Percentiles rank a stretch among this genome's conserved stretches.
These are phyloP conservation scores for Sinotaia quadrata DNA, from an alignment of 2,888 invertebrate genomes.

Conservation along the genomic window DNA sequence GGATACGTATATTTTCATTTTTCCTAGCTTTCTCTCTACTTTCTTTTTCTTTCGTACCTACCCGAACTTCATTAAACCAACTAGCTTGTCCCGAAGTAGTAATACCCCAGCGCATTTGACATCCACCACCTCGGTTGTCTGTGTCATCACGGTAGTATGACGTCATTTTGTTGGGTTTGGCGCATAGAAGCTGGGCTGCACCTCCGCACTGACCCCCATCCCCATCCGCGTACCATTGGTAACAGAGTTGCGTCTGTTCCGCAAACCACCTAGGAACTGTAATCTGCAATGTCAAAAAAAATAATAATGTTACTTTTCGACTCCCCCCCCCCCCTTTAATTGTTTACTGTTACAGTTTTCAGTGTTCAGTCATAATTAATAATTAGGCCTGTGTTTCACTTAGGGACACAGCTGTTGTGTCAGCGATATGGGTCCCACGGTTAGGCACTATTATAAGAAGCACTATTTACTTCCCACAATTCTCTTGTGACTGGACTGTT, in stretches of 20 bases:
- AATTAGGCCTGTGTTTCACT: too few species aligned
- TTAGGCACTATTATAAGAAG: too few species aligned
- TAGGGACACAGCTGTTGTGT: too few species aligned
- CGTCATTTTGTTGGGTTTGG: conserved; percentile 27
- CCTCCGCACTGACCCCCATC: conserved; percentile 39
- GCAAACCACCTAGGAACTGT: conserved; percentile 34
- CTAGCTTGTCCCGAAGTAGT: conserved; percentile 6
- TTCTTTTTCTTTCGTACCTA: too few species aligned
- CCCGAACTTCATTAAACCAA: conserved; percentile 29
- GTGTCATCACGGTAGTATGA: conserved; percentile 35
- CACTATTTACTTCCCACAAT: too few species aligned
- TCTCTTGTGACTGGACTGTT: too few species aligned
- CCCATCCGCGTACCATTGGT: conserved; percentile 35
- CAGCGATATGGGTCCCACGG: too few species aligned
- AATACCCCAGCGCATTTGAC: conserved; percentile 39
- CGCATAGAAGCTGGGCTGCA: conserved; percentile 31
- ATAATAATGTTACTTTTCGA: not conserved
- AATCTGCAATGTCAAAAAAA: conserved; percentile 13
- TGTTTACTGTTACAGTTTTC: too few species aligned
- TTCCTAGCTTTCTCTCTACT: too few species aligned
- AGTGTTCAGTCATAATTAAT: too few species aligned
- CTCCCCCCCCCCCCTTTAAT: too few species aligned
- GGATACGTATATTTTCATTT: too few species aligned
- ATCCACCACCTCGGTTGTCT: conserved; percentile 33
- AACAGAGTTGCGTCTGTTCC: conserved; percentile 33